Conservation (phyloP, 2,113 vertebrate genomes). For the Salvator merianae region DNA sequence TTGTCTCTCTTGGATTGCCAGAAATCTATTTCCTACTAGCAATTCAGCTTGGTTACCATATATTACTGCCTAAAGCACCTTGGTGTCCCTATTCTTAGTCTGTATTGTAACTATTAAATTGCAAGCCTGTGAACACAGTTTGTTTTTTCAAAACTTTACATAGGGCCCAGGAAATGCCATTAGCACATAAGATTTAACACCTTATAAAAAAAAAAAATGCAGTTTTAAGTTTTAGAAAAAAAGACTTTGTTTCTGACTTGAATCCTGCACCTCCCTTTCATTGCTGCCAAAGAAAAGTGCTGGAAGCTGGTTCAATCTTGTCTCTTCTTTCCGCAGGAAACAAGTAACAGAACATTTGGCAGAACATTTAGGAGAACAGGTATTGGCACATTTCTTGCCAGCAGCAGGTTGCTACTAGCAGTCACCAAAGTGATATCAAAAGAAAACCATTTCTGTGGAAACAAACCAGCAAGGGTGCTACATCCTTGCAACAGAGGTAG, state of each 20-base stretch:
- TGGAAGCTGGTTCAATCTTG: neutral
- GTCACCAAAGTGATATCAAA: neutral
- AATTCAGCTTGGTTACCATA: neutral
- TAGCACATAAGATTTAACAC: neutral
- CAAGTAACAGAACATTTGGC: neutral
- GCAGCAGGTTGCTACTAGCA: neutral
- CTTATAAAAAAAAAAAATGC: neutral
- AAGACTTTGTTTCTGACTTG: neutral
- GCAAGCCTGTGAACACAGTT: neutral
- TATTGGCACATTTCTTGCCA: neutral
- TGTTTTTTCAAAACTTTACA: neutral
- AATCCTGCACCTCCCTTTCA: neutral
- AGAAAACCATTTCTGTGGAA: neutral
- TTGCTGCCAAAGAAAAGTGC: neutral
- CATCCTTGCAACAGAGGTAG: too few relatives aligned
- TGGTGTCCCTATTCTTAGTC: neutral
- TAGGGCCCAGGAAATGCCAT: neutral
- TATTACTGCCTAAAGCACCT: neutral
- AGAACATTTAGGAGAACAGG: neutral
- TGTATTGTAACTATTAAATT: neutral
- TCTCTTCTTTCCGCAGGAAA: neutral
- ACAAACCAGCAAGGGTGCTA: neutral
- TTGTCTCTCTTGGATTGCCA: neutral
- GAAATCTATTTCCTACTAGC: neutral
- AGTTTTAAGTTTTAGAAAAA: neutral